Conservation (phyloP, 2,797 vertebrate species). For the Glossophaga mutica region DNA sequence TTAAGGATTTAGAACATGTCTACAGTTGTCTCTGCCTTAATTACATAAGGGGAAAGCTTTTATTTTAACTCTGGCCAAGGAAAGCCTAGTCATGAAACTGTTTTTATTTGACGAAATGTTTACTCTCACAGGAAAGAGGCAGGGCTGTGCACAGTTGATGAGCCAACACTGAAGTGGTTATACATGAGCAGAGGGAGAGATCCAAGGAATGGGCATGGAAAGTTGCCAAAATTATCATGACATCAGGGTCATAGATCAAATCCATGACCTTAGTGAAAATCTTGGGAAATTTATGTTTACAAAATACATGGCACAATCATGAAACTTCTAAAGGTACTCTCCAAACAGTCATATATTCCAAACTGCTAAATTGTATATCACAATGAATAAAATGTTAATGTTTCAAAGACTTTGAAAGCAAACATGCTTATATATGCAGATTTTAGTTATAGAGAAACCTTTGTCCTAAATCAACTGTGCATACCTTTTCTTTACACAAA, state of each 20-base stretch:
- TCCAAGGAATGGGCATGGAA: conserved; percentile 53
- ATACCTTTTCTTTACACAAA: conserved; percentile 59
- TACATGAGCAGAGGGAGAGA: conserved; percentile 42
- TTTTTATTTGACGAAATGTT: conserved; percentile 74
- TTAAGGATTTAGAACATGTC: conserved; percentile 65
- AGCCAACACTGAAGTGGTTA: conserved; percentile 67
- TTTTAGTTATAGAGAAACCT: conserved; percentile 48
- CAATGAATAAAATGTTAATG: conserved; percentile 68
- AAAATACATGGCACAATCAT: conserved; percentile 51
- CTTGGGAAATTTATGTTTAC: conserved; percentile 76
- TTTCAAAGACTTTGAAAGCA: conserved; percentile 66
- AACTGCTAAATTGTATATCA: conserved; percentile 56
- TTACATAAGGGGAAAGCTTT: conserved; percentile 65
- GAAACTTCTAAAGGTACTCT: conserved; percentile 67
- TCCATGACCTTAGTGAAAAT: conserved; percentile 62
- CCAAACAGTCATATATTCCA: conserved; percentile 60
- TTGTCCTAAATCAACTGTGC: conserved; percentile 45
- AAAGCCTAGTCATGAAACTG: conserved; percentile 69
- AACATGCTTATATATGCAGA: conserved; percentile 61
- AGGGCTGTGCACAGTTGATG: conserved; percentile 37
- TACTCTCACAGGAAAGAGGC: conserved; percentile 67
- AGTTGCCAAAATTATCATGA: conserved; percentile 63
- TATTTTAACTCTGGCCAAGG: conserved; percentile 73
- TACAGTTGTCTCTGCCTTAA: conserved; percentile 67
- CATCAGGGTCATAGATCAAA: conserved; percentile 64